Evolutionary conservation across 1,140 invertebrate genomes (phyloP).

Genomic region (Drosophila funebris): DNA sequence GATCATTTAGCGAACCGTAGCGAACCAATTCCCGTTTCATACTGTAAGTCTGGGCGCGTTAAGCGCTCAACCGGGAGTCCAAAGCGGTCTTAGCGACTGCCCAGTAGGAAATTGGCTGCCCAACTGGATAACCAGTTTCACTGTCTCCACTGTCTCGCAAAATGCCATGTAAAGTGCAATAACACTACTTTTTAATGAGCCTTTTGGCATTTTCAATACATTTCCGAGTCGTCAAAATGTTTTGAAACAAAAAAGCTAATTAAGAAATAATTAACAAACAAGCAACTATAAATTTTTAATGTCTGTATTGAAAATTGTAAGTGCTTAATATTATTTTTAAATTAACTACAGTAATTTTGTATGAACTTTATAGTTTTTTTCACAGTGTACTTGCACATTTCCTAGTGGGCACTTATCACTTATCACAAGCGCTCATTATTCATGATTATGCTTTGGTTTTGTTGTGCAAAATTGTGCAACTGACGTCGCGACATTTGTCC

Average conservation of each 20-base stretch:
- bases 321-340: no score
- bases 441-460: slow-evolving; percentile 83
- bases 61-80: slow-evolving; percentile 56
- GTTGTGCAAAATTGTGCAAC: slow-evolving; percentile 83
- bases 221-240: not conserved
- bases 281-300: not conserved
- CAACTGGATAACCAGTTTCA: slow-evolving; percentile 31
- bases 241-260: not conserved
- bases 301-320: not conserved
- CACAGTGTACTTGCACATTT: slow-evolving; percentile 49
- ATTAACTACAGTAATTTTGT: no score
- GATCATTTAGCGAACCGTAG: slow-evolving; percentile 66
- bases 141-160: not conserved
- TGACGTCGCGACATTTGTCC: slow-evolving; percentile 44
- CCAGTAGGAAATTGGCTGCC: slow-evolving; percentile 59
- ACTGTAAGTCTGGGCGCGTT: slow-evolving; percentile 53
- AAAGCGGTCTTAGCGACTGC: slow-evolving; percentile 55
- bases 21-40: slow-evolving; percentile 69
- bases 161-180: not conserved
- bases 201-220: not conserved
- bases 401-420: slow-evolving; percentile 72
- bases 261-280: not conserved
- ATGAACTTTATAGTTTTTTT: not conserved
- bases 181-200: not conserved
- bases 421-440: slow-evolving; percentile 82